Evolutionary conservation across 64 coral and sea anemone species (phyloP).

Genomic region (Stichodactyla mertensii): DNA sequence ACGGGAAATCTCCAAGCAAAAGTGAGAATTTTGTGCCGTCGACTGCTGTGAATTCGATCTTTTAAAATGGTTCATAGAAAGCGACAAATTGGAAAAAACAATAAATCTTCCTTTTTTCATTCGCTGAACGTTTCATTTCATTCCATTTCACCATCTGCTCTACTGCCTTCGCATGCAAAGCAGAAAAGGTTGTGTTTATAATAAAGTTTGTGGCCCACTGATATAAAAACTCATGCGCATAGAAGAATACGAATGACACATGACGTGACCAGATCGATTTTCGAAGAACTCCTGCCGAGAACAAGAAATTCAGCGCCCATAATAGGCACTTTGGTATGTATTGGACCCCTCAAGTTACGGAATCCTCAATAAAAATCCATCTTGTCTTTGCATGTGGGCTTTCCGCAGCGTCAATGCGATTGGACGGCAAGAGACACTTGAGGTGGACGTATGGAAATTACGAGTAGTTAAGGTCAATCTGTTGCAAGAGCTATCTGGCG

Average conservation of each 20-base stretch:
- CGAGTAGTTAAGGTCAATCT: not conserved
- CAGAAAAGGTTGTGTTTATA: not conserved
- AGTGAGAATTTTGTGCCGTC: not conserved
- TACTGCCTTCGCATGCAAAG: not conserved
- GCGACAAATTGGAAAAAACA: not conserved
- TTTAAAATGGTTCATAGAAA: not conserved
- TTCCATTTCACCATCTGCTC: not conserved
- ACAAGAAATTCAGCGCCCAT: constrained; percentile 12
- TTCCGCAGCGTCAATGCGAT: not conserved
- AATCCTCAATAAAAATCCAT: constrained; percentile 10
- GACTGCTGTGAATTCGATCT: not conserved
- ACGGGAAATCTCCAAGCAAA: not conserved
- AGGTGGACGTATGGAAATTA: not conserved
- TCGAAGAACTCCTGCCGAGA: constrained; percentile 15
- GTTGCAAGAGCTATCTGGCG: not conserved
- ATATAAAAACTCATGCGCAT: not conserved
- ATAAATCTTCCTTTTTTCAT: not conserved
- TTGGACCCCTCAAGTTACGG: constrained; percentile 24
- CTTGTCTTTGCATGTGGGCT: constrained; percentile 21
- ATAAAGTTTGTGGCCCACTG: not conserved
- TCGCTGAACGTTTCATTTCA: not conserved
- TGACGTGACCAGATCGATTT: constrained; percentile 21
- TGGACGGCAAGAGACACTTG: not conserved
- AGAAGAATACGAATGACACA: constrained; percentile 8
- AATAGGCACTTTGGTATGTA: constrained; percentile 1